phyloP scores from a whole-genome alignment of 2,797 vertebrate species.

The Acipenser oxyrinchus region DNA sequence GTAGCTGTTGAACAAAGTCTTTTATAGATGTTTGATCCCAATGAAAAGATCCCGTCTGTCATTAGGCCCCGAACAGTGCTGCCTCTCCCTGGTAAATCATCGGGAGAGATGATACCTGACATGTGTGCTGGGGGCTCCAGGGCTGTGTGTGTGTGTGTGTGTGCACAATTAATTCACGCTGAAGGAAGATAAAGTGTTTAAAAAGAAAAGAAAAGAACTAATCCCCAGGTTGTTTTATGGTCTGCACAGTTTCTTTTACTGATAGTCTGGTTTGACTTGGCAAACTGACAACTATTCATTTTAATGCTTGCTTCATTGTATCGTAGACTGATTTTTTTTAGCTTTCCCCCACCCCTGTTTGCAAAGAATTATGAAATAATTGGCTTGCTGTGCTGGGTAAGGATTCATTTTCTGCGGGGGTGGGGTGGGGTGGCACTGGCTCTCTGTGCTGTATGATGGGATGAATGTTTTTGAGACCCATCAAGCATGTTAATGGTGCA shows the following conservation, averaged over 20 bases:
- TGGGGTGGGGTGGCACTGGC: too few species aligned
- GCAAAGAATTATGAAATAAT: too few species aligned
- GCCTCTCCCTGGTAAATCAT: neutral
- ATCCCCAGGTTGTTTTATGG: neutral
- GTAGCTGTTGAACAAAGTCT: slow-evolving; percentile 6
- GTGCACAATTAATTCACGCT: neutral
- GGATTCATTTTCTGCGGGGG: too few species aligned
- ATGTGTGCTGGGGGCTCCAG: neutral
- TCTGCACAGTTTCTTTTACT: neutral
- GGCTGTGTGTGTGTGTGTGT: neutral
- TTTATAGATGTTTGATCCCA: slow-evolving; percentile 6
- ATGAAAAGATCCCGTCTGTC: slow-evolving; percentile 10
- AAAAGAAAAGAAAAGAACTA: neutral
- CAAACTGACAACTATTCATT: neutral
- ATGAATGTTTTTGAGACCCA: too few species aligned
- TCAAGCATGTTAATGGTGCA: too few species aligned
- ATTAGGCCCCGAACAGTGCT: slow-evolving; percentile 7
- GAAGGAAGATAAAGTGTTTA: neutral
- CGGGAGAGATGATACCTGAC: neutral
- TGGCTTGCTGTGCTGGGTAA: too few species aligned
- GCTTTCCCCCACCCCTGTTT: too few species aligned
- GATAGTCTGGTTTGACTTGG: slow-evolving; percentile 2
- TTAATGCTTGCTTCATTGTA: neutral
- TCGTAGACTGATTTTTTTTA: neutral
- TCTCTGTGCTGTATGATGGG: too few species aligned